Evolutionary conservation across 1,140 invertebrate species (phyloP).

Genomic region (Trissolcus basalis): DNA sequence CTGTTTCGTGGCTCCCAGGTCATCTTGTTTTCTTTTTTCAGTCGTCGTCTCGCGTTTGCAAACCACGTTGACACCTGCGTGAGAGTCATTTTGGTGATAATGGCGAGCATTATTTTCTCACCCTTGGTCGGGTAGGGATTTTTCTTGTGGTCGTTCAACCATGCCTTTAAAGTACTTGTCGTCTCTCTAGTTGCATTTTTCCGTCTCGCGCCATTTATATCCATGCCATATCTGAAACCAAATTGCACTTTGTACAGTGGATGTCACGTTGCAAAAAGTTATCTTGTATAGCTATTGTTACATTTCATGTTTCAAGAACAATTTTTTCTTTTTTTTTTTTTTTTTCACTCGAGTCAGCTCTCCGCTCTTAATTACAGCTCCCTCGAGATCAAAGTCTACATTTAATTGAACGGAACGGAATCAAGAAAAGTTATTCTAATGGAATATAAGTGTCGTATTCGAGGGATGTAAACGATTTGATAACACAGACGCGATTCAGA

Average conservation of each 20-base stretch:
- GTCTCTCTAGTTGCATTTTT: constrained; percentile 99
- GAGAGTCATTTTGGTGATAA: constrained; percentile 99
- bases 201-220: constrained; percentile 90
- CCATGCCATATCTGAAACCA: constrained; percentile 89
- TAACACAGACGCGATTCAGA: constrained; percentile 52
- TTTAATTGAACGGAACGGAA: not conserved
- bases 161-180: constrained; percentile 96
- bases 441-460: constrained; percentile 45
- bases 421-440: constrained; percentile 17
- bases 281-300: too few relatives aligned
- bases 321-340: too few relatives aligned
- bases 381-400: not conserved
- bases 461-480: constrained; percentile 60
- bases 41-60: constrained; percentile 94
- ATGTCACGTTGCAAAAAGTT: not conserved
- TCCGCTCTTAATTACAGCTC: not conserved
- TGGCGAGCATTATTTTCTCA: constrained; percentile 99
- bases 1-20: constrained; percentile 97
- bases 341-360: not conserved
- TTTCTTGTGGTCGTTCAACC: constrained; percentile 99
- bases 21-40: constrained; percentile 99
- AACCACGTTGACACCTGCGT: constrained; percentile 99
- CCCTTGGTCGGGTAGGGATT: constrained; percentile 99
- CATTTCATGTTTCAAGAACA: too few relatives aligned
- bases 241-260: constrained; percentile 32